phyloP scores from a whole-genome alignment of 2,113 vertebrate species.

The Scomber scombrus region DNA sequence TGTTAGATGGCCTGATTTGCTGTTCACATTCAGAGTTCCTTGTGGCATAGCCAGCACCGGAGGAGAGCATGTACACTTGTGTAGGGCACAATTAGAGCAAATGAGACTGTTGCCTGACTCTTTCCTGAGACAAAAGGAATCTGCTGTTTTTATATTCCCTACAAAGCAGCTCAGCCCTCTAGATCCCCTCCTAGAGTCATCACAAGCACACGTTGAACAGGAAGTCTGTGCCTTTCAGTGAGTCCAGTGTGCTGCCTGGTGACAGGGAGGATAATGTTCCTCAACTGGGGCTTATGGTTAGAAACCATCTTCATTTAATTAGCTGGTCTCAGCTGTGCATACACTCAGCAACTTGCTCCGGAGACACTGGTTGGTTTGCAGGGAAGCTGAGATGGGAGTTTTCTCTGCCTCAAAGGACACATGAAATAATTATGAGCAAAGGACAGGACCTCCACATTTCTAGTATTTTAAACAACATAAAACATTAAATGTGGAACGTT shows the following conservation, averaged over 20 bases:
- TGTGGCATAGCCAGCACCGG: constrained; percentile 33
- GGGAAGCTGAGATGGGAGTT: constrained; percentile 61
- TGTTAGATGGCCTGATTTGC: constrained; percentile 81
- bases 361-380: constrained; percentile 60
- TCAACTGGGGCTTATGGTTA: constrained; percentile 58
- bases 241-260: constrained; percentile 43
- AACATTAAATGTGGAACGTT: constrained; percentile 65
- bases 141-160: constrained; percentile 33
- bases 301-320: constrained; percentile 81
- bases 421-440: constrained; percentile 78
- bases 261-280: constrained; percentile 65
- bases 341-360: constrained; percentile 59
- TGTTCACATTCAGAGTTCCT: constrained; percentile 55
- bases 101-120: constrained; percentile 54
- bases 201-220: constrained; percentile 39
- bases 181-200: constrained; percentile 31
- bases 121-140: constrained; percentile 52
- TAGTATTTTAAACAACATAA: too few species aligned
- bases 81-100: constrained; percentile 48
- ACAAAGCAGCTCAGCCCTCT: constrained; percentile 21
- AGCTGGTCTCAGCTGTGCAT: constrained; percentile 77
- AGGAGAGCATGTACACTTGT: constrained; percentile 43
- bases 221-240: constrained; percentile 47
- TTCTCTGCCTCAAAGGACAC: constrained; percentile 65
- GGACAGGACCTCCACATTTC: constrained; percentile 61